Evolutionary conservation across 2,888 invertebrate genomes (phyloP).

Genomic region (Drosophila nr. perissopoda): DNA sequence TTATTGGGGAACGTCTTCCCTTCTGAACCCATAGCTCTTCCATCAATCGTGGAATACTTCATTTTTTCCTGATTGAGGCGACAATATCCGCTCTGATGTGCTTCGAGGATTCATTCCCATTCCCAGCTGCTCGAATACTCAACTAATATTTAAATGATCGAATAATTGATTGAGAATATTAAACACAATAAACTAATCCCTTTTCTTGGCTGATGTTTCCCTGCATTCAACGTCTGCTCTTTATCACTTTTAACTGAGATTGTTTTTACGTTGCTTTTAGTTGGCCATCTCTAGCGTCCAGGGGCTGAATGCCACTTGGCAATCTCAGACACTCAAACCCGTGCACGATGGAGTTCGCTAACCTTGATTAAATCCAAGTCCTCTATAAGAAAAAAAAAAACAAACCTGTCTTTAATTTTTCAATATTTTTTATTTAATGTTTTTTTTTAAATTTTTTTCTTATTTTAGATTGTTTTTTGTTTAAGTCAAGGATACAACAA

Average conservation of each 20-base stretch:
- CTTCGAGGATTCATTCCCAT: too few species aligned
- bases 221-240: not conserved
- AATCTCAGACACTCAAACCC: constrained; percentile 73
- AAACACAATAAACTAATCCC: too few species aligned
- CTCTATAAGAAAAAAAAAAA: not conserved
- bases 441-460: constrained; percentile 44
- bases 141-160: not conserved
- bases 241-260: not conserved
- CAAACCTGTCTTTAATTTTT: constrained; percentile 32
- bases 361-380: constrained; percentile 11
- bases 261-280: constrained; percentile 48
- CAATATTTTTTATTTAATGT: constrained; percentile 42
- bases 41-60: not conserved
- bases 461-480: constrained; percentile 34
- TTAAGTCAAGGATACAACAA: constrained; percentile 61
- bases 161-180: too few species aligned
- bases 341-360: constrained; percentile 75
- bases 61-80: too few species aligned
- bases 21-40: not conserved
- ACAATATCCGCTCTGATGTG: too few species aligned
- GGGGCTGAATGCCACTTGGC: constrained; percentile 67
- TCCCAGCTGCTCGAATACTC: not conserved
- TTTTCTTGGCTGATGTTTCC: not conserved
- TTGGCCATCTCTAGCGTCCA: constrained; percentile 69
- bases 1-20: too few species aligned